Percentiles rank a stretch among this genome's conserved stretches.
Conservation (phyloP, 1,140 invertebrate genomes). For the Drosophila leontia region DNA sequence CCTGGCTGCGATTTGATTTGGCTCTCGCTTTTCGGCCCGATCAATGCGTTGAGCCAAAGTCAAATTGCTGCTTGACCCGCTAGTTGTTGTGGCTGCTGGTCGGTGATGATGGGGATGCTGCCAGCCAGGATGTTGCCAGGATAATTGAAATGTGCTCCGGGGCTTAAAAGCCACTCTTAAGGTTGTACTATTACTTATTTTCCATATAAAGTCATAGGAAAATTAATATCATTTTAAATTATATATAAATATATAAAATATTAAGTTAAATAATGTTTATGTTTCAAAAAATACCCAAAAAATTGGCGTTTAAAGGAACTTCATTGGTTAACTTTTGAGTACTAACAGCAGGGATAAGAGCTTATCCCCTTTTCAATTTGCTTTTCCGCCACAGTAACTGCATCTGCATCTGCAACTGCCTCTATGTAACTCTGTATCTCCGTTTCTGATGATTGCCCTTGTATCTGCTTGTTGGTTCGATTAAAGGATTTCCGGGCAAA, state of each 20-base stretch:
- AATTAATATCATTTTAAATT: not conserved
- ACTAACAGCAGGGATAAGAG: not conserved
- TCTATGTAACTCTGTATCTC: not conserved
- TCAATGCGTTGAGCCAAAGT: slow-evolving; percentile 34
- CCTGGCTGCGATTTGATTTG: slow-evolving; percentile 29
- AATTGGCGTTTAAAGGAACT: not conserved
- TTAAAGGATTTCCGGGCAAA: slow-evolving; percentile 51
- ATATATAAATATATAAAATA: not conserved
- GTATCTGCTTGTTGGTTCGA: slow-evolving; percentile 60
- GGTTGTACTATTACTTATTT: not conserved
- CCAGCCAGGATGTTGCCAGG: not conserved
- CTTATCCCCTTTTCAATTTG: slow-evolving; percentile 1
- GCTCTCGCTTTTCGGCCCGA: slow-evolving; percentile 17
- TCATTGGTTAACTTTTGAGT: not conserved
- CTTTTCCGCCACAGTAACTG: not conserved
- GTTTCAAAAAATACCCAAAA: not conserved
- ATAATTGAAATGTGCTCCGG: slow-evolving; percentile 20
- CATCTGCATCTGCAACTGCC: not conserved
- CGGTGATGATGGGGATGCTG: not conserved
- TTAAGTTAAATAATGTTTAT: not conserved
- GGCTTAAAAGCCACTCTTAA: not conserved
- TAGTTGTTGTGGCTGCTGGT: slow-evolving; percentile 25
- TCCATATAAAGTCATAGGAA: not conserved
- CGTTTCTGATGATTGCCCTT: slow-evolving; percentile 20
- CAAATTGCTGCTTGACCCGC: slow-evolving; percentile 35